Evolutionary conservation across 92 coral and sea anemone genomes (phyloP).

Genomic region (Anthopleura xanthogrammica): DNA sequence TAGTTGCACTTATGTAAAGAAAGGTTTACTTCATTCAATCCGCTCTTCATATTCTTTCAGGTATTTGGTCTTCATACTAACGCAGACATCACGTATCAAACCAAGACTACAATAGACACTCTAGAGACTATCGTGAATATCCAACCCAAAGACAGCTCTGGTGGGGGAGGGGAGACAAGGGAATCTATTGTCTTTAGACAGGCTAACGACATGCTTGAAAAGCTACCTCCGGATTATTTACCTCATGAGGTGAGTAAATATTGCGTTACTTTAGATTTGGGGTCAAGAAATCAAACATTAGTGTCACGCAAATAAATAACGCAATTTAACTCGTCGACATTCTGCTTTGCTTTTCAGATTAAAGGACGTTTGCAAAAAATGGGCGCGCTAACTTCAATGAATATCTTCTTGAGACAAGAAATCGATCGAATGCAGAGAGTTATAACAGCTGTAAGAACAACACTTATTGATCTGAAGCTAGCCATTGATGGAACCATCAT

Average conservation of each 20-base stretch:
- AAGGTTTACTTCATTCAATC: neutral
- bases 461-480: conserved; percentile 83
- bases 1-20: too few relatives aligned
- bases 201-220: conserved; percentile 96
- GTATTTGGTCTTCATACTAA: conserved; percentile 97
- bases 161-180: conserved; percentile 98
- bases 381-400: conserved; percentile 98
- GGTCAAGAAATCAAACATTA: neutral
- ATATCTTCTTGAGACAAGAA: conserved; percentile 98
- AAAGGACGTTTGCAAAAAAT: conserved; percentile 93
- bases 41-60: conserved; percentile 34
- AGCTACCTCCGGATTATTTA: conserved; percentile 89
- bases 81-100: conserved; percentile 98
- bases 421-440: conserved; percentile 99
- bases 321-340: neutral
- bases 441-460: conserved; percentile 77
- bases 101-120: conserved; percentile 95
- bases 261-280: neutral
- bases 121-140: conserved; percentile 95
- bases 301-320: too few relatives aligned
- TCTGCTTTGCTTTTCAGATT: conserved; percentile 50
- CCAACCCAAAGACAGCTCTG: conserved; percentile 97
- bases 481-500: conserved; percentile 99
- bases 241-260: conserved; percentile 78
- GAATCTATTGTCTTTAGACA: conserved; percentile 88